Evolutionary conservation across 2,888 invertebrate species (phyloP).

Genomic region (Synanthedon vespiformis): DNA sequence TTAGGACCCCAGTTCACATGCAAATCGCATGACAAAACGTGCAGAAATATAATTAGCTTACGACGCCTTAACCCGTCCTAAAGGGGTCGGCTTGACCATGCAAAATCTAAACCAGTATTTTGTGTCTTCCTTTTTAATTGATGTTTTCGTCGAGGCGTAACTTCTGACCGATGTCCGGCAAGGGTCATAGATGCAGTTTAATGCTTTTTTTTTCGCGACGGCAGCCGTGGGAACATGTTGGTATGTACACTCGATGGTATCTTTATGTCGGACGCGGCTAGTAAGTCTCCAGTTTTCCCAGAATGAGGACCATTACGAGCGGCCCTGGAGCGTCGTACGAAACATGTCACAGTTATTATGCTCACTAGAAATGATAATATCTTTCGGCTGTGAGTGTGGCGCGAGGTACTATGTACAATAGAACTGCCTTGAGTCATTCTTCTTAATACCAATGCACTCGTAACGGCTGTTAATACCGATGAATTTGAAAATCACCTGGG

Average conservation of each 20-base stretch:
- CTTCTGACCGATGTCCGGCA: conserved; percentile 55
- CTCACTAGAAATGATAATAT: conserved; percentile 63
- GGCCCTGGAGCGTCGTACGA: conserved; percentile 54
- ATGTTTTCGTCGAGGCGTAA: conserved; percentile 52
- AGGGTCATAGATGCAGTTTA: conserved; percentile 19
- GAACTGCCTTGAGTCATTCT: conserved; percentile 35
- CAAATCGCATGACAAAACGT: conserved; percentile 62
- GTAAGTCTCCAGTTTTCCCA: conserved; percentile 49
- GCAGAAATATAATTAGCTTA: conserved; percentile 69
- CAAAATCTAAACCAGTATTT: conserved; percentile 43
- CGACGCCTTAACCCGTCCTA: conserved; percentile 25
- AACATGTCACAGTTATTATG: conserved; percentile 69
- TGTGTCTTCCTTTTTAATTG: conserved; percentile 57
- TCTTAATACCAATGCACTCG: conserved; percentile 27
- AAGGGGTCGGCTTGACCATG: conserved; percentile 47
- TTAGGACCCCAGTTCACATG: conserved; percentile 53
- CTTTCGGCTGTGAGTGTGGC: conserved; percentile 51
- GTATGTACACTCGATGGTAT: conserved; percentile 41
- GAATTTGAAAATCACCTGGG: background rate
- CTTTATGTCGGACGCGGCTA: conserved; percentile 51
- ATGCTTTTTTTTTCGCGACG: conserved; percentile 39
- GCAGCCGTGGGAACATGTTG: conserved; percentile 51
- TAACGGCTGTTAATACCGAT: conserved; percentile 49
- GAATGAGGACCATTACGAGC: conserved; percentile 59
- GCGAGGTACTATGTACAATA: conserved; percentile 27